phyloP scores from a whole-genome alignment of 2,888 invertebrate genomes.

The Dorcus hopei region DNA sequence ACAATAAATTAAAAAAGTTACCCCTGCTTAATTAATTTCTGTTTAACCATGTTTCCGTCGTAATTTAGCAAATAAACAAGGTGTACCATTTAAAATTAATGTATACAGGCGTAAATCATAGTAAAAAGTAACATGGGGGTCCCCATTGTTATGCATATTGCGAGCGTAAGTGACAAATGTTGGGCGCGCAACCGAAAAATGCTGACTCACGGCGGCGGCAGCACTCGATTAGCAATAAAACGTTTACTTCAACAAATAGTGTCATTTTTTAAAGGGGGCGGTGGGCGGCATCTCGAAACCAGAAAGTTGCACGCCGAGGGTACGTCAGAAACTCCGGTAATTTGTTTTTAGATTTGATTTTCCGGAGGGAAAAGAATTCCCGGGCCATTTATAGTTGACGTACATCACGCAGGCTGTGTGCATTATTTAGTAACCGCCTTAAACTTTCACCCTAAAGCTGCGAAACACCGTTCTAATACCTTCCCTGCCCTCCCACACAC shows the following conservation, averaged over 20 bases:
- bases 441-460: slow-evolving; percentile 43
- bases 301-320: neutral
- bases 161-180: neutral
- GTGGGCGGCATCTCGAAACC: neutral
- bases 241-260: slow-evolving; percentile 12
- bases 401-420: slow-evolving; percentile 43
- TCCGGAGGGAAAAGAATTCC: slow-evolving; percentile 34
- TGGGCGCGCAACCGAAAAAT: neutral
- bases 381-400: slow-evolving; percentile 40
- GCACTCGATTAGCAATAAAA: slow-evolving; percentile 11
- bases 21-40: no score
- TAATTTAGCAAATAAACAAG: no score
- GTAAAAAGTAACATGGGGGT: neutral
- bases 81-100: no score
- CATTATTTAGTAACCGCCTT: slow-evolving; percentile 44
- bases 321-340: slow-evolving; percentile 20
- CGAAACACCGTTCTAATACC: slow-evolving; percentile 44
- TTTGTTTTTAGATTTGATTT: slow-evolving; percentile 39
- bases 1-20: no score
- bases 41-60: no score
- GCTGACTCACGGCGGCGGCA: slow-evolving; percentile 6
- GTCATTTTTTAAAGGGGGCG: slow-evolving; percentile 5
- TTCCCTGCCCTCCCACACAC: slow-evolving; percentile 35
- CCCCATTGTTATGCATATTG: neutral
- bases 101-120: no score